Percentiles rank a stretch among this genome's conserved stretches.
Evolutionary conservation across 2,113 vertebrate species (phyloP).

Genomic region (Chaetops frenatus): DNA sequence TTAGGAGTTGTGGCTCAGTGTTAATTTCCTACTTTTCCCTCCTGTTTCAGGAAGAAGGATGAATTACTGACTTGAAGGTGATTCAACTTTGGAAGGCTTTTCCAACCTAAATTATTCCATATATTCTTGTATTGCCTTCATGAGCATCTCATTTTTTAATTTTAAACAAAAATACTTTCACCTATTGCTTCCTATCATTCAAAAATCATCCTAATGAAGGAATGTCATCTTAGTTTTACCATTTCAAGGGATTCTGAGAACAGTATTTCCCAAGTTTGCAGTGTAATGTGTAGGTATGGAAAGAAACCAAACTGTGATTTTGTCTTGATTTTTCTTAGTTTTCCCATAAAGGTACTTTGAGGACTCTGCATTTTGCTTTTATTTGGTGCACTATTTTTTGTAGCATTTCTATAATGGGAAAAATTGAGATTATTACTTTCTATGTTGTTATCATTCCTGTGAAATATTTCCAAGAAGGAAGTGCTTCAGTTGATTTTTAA

Average conservation of each 20-base stretch:
- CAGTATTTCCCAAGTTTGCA: fast-evolving
- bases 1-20: fast-evolving
- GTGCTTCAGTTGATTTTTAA: not conserved
- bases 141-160: not conserved
- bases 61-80: not conserved
- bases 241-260: not conserved
- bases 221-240: not conserved
- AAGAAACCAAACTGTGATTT: not conserved
- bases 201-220: not conserved
- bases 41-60: not conserved
- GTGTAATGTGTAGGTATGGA: not conserved
- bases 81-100: not conserved
- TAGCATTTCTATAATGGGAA: not conserved
- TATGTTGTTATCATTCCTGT: not conserved
- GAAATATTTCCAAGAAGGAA: not conserved
- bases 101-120: not conserved
- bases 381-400: not conserved
- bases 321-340: not conserved
- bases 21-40: not conserved
- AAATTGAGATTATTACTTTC: not conserved
- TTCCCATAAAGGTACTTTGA: not conserved
- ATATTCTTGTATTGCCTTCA: not conserved
- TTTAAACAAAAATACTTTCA: not conserved
- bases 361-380: not conserved
- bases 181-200: fast-evolving